Conservation (phyloP, 1,140 invertebrate genomes). For the Calephelis nemesis region DNA sequence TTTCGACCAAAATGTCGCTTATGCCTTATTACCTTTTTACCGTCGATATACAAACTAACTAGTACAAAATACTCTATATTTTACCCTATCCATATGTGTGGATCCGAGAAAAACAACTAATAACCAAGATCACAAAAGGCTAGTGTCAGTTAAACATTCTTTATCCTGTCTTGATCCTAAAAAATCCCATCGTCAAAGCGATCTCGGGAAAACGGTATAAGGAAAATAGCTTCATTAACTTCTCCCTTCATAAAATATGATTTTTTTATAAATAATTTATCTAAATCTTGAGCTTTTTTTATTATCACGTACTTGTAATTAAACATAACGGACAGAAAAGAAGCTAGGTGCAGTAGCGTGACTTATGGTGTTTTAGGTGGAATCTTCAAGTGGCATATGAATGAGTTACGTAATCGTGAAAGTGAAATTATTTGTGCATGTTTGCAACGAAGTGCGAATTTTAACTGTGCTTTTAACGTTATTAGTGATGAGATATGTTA, state of each 20-base stretch:
- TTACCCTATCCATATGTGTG: no score
- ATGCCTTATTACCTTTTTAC: no score
- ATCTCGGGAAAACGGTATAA: not conserved
- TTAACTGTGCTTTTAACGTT: not conserved
- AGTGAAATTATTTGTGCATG: slow-evolving; percentile 9
- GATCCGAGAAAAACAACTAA: no score
- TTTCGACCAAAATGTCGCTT: no score
- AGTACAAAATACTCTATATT: no score
- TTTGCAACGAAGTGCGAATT: not conserved
- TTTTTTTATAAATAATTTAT: slow-evolving; percentile 10
- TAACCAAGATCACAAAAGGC: no score
- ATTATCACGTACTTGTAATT: not conserved
- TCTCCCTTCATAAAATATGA: not conserved
- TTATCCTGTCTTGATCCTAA: no score
- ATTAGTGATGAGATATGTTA: not conserved
- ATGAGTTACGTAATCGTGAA: slow-evolving; percentile 10
- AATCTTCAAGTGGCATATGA: not conserved
- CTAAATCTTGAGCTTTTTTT: not conserved
- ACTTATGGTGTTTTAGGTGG: slow-evolving; percentile 5
- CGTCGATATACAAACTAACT: no score
- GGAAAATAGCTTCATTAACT: not conserved
- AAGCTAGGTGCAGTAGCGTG: slow-evolving; percentile 8
- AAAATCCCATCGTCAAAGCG: not conserved
- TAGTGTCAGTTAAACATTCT: no score
- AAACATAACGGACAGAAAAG: slow-evolving; percentile 13